These are phyloP conservation scores for Euplagia quadripunctaria DNA, from an alignment of 2,888 invertebrate species.

Conservation along the genomic window DNA sequence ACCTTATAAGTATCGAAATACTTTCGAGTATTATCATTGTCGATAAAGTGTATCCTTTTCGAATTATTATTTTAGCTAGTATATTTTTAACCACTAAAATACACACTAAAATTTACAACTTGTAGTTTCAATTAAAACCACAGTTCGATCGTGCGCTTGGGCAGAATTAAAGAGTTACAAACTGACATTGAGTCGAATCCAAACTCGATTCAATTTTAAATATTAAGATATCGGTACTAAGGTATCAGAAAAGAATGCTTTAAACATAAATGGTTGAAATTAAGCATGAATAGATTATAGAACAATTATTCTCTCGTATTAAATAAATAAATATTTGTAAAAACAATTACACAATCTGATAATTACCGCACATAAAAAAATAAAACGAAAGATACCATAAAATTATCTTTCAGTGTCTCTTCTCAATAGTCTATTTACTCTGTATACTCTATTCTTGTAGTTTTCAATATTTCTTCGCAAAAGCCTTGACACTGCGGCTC, in stretches of 20 bases:
- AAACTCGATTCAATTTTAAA: background rate
- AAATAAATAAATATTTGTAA: conserved; percentile 3
- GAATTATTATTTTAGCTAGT: background rate
- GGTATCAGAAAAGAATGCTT: background rate
- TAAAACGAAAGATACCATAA: conserved; percentile 30
- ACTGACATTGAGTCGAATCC: background rate
- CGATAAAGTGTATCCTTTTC: background rate
- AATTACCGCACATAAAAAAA: conserved; percentile 39
- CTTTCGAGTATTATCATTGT: background rate
- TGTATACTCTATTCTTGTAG: conserved; percentile 78
- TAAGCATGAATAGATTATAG: background rate
- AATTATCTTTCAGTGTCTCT: conserved; percentile 82
- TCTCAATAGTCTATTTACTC: conserved; percentile 76
- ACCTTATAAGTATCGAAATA: background rate
- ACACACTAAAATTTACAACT: background rate
- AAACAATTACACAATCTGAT: conserved; percentile 7
- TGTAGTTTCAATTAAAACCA: background rate
- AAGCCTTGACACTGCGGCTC: conserved; percentile 74
- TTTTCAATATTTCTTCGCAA: conserved; percentile 74
- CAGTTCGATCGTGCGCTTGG: background rate
- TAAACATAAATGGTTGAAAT: background rate
- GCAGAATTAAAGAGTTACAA: background rate
- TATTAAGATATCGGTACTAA: background rate
- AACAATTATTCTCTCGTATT: background rate
- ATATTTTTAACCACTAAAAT: background rate